These are phyloP conservation scores for Macrochelys suwanniensis DNA, from an alignment of 2,797 vertebrate genomes.

Conservation along the genomic window DNA sequence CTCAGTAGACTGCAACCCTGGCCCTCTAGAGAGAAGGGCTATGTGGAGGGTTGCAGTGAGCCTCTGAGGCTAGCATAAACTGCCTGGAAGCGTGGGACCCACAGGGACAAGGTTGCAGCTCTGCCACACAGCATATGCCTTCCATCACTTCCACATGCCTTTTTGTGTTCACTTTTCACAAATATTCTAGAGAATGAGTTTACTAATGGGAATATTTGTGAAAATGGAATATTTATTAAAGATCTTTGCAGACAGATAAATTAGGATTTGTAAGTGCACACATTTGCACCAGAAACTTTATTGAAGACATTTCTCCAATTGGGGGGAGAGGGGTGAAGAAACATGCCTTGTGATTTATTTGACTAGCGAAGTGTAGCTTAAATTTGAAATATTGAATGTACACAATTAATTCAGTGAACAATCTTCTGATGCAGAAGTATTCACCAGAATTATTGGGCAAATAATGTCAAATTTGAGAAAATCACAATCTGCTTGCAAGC, in stretches of 20 bases:
- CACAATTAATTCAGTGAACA: not conserved
- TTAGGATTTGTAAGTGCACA: not conserved
- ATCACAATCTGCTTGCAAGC: not conserved
- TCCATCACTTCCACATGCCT: not conserved
- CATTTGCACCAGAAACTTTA: not conserved
- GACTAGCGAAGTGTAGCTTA: not conserved
- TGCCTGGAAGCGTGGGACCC: no score
- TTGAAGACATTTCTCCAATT: not conserved
- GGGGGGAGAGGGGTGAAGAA: not conserved
- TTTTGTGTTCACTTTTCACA: not conserved
- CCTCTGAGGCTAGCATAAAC: no score
- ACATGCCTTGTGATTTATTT: not conserved
- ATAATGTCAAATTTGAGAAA: not conserved
- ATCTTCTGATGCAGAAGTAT: not conserved
- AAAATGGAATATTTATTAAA: not conserved
- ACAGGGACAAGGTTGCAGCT: no score
- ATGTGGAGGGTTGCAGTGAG: no score
- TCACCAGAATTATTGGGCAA: not conserved
- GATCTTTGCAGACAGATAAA: not conserved
- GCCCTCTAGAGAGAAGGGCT: no score
- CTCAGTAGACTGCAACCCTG: no score
- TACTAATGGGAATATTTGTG: not conserved
- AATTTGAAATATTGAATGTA: not conserved
- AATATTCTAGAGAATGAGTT: not conserved
- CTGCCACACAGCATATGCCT: not conserved